These are phyloP conservation scores for Phalacrocorax carbo DNA, from an alignment of 2,113 vertebrate genomes.

Conservation along the genomic window DNA sequence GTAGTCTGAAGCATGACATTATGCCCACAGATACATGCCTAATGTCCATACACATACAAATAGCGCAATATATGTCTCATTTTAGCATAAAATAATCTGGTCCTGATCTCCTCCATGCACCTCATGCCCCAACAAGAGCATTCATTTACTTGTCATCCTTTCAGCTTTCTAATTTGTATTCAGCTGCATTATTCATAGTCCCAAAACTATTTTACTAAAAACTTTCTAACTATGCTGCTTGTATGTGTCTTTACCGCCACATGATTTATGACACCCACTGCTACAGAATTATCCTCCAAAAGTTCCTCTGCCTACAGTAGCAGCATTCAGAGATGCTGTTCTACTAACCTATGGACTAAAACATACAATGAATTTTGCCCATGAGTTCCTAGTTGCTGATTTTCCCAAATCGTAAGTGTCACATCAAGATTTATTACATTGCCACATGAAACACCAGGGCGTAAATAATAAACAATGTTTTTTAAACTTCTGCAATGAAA, in stretches of 20 bases:
- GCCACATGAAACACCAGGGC: background rate
- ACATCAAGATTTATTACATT: background rate
- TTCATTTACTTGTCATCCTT: background rate
- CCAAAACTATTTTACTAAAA: background rate
- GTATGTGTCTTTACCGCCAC: background rate
- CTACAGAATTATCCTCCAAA: background rate
- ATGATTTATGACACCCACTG: background rate
- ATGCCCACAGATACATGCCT: background rate
- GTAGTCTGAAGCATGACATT: background rate
- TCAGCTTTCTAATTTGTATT: background rate
- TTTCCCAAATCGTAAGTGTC: background rate
- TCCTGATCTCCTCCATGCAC: background rate
- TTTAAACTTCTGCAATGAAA: background rate
- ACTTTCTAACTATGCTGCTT: background rate
- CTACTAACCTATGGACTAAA: background rate
- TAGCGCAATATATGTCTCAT: background rate
- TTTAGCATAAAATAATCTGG: background rate
- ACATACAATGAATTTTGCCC: background rate
- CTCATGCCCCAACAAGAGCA: background rate
- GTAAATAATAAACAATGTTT: background rate
- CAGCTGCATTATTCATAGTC: background rate
- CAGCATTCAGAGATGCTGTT: background rate
- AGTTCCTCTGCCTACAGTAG: background rate
- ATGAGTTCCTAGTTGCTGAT: background rate
- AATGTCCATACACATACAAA: background rate